Base-by-base conservation (phyloP, 2,113 vertebrate genomes). In the Puffinus mauretanicus region DNA sequence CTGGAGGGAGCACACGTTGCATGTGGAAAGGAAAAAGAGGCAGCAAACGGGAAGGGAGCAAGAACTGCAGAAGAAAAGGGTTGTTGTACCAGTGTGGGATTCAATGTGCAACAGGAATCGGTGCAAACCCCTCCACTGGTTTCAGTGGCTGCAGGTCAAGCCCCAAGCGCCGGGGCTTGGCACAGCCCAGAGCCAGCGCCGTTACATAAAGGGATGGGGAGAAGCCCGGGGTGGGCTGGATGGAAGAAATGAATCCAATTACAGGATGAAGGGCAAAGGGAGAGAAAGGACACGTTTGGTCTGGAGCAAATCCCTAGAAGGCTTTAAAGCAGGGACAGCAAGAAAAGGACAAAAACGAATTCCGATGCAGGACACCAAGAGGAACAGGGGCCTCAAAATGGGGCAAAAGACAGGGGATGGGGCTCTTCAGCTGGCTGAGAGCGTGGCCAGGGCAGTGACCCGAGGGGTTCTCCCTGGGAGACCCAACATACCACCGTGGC, bases 181-280 rank as follows among this genome's bases (percentile, higher is more conserved):
- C 18, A 2, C 34, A 71, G 83, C 22, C 57, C 13, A 0, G 76
- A 88, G 88, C 82, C 85, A 72, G 82, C 5, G 2, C 18, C 5
- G 15, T 97, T 97, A 96, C 0, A 1, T 96, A 97, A 96, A 95
- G 61, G 80, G 86, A 92, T 88, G 73, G 92, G 76, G 77, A 95
- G 69, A 44, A 88, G 73, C 72, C 76, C 0, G 0, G 77, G 32
- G 36, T 60, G 76, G 94, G 88, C 82, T 88, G 91, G 91, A 71
- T 69, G 92, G 95, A 95, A 36, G 94, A 92, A 91, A 84, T 21
- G 57, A 97, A 97, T 97, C 96, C 97, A 97, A 96, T 97, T 97
- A 97, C 42, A 79, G 94, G 96, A 95, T 96, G 96, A 97, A 97
- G 95, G 94, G 73, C 93, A 94, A 58, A 81, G 92, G 69, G 81